Evolutionary conservation across 2,888 invertebrate species (phyloP), one percentile per base, ranked within the genome.

Genomic region (Tanytarsus gracilentus): DNA sequence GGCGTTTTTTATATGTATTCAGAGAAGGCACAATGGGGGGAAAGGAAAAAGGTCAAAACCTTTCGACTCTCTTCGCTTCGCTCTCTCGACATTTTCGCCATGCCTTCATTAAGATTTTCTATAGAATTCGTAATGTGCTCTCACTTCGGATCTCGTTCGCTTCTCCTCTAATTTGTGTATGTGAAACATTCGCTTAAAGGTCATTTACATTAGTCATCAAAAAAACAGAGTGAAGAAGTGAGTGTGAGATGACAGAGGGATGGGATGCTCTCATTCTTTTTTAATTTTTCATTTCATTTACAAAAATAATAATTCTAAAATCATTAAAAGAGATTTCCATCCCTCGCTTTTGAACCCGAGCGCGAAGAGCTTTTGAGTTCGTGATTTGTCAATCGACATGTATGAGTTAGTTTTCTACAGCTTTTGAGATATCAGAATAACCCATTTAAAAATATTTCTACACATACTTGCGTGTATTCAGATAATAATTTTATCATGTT

Each of bases 141-240:
- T 18, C n/a, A n/a, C n/a, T n/a, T n/a, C n/a, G n/a, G n/a, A n/a
- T n/a, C n/a, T n/a, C n/a, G n/a, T n/a, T n/a, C n/a, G n/a, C 44
- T 44, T 18, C 18, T 18, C 8, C 44, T 44, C 44, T 18, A 18
- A 16, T 21, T 21, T 44, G 44, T 44, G 21, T 44, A 21, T 44
- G 44, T 44, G 44, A 44, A 21, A 44, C 18, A 18, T 11, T 44
- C 44, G 18, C 18, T 44, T 14, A 52, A 53, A 53, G 53, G 36
- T 53, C 39, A 53, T 53, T 53, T 53, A 26, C 36, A 39, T 39
- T 53, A 25, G 8, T 23, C 50, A 50, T 14, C 14, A 3, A 7
- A 7, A 7, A 7, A 7, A 9, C 9, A 7, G 29, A 29, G 9
- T 29, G 29, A n/a, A n/a, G n/a, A n/a, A n/a, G n/a, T n/a, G n/a